phyloP scores from a whole-genome alignment of 2,113 vertebrate species.

The Taurulus bubalis region DNA sequence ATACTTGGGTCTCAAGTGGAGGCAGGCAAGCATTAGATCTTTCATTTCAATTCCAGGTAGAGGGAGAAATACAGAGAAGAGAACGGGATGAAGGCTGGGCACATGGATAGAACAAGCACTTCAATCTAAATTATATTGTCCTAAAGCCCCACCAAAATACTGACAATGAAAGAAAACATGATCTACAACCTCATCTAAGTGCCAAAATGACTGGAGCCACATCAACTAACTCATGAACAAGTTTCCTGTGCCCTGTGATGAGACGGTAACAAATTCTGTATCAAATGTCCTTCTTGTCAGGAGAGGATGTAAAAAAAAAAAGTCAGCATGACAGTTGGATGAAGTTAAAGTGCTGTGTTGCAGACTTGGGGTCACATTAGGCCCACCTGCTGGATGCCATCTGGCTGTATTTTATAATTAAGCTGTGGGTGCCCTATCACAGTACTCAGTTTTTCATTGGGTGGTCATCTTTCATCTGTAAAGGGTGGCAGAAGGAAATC shows the following conservation, averaged over 20 bases:
- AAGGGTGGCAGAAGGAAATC: conserved; percentile 34
- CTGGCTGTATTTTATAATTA: conserved; percentile 46
- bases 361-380: conserved; percentile 46
- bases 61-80: neutral
- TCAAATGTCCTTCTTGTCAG: conserved; percentile 35
- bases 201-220: neutral
- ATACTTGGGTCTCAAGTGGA: neutral
- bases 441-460: conserved; percentile 21
- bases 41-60: neutral
- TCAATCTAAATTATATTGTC: neutral
- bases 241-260: conserved; percentile 19
- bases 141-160: neutral
- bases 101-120: neutral
- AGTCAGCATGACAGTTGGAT: conserved; percentile 27
- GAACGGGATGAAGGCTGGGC: neutral
- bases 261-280: conserved; percentile 19
- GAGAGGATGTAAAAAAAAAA: conserved; percentile 40
- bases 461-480: conserved; percentile 34
- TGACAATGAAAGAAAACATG: neutral
- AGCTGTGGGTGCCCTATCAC: conserved; percentile 28
- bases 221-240: conserved; percentile 18
- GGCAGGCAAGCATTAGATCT: neutral
- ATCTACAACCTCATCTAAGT: neutral
- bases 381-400: conserved; percentile 63
- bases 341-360: conserved; percentile 45